phyloP scores from a whole-genome alignment of 2,888 invertebrate genomes.

The Acronicta aceris region DNA sequence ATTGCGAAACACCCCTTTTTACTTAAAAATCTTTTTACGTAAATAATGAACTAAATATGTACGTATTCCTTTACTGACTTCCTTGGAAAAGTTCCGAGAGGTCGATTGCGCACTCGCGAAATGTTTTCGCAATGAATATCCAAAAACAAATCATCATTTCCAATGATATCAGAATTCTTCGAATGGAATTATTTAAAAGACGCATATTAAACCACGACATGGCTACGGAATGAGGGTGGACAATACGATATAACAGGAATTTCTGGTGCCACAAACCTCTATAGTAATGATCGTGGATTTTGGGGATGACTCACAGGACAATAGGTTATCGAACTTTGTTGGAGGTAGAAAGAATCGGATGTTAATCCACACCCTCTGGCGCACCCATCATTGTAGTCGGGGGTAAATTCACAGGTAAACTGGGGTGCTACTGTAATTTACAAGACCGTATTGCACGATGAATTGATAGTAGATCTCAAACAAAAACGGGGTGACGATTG shows the following conservation, averaged over 20 bases:
- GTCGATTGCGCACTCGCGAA: background rate
- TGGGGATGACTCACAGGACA: conserved; percentile 63
- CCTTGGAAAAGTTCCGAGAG: background rate
- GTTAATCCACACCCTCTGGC: conserved; percentile 54
- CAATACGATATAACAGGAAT: conserved; percentile 50
- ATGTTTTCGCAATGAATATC: conserved; percentile 24
- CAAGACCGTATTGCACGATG: conserved; percentile 31
- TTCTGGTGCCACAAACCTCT: conserved; percentile 48
- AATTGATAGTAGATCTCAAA: conserved; percentile 29
- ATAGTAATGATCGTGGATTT: conserved; percentile 60
- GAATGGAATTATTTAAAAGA: conserved; percentile 34
- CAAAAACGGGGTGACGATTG: conserved; percentile 17
- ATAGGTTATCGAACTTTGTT: conserved; percentile 63
- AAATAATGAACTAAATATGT: background rate
- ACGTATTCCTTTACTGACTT: background rate
- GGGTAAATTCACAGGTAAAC: conserved; percentile 56
- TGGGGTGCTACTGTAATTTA: conserved; percentile 48
- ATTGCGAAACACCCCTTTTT: background rate
- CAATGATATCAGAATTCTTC: conserved; percentile 9
- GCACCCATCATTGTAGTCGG: conserved; percentile 47
- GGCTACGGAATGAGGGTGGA: conserved; percentile 24
- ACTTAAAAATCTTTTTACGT: background rate
- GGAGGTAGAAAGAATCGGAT: conserved; percentile 49
- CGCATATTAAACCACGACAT: conserved; percentile 19
- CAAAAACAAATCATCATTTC: conserved; percentile 14